phyloP scores from a whole-genome alignment of 2,797 vertebrate genomes.

The Scleropages formosus region DNA sequence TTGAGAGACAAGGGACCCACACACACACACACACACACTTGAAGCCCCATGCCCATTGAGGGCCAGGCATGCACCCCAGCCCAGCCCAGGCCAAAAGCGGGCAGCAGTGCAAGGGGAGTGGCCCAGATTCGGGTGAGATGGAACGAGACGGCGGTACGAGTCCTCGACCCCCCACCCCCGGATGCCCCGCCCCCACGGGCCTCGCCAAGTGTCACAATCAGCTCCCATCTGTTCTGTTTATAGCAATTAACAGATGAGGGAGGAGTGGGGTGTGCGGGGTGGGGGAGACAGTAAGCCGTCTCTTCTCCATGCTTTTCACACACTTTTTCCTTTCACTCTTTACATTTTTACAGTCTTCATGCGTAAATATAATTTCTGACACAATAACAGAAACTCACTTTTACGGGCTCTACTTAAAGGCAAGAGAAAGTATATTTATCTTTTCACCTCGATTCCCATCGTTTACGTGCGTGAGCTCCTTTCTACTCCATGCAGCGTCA shows the following conservation, averaged over 20 bases:
- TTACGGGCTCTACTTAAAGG: background rate
- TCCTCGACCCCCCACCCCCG: background rate
- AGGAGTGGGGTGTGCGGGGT: conserved; percentile 40
- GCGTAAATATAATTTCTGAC: too few relatives aligned
- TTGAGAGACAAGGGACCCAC: background rate
- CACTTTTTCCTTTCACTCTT: too few relatives aligned
- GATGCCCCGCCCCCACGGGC: conserved; percentile 36
- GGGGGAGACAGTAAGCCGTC: background rate
- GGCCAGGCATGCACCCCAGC: background rate
- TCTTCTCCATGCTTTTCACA: background rate
- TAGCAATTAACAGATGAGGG: conserved; percentile 56
- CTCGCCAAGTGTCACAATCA: conserved; percentile 49
- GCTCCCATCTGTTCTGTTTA: conserved; percentile 64
- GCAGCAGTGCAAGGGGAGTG: background rate
- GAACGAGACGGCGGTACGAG: background rate
- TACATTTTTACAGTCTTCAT: background rate
- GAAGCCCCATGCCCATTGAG: background rate
- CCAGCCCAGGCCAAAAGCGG: background rate
- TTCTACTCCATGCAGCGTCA: background rate
- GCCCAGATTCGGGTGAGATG: conserved; percentile 13
- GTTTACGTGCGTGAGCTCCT: background rate
- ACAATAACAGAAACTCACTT: too few relatives aligned
- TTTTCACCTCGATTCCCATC: background rate
- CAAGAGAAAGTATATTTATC: too few relatives aligned
- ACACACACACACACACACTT: conserved; percentile 18